Conservation (phyloP, 2,888 invertebrate species). For the Macrophya alboannulata region DNA sequence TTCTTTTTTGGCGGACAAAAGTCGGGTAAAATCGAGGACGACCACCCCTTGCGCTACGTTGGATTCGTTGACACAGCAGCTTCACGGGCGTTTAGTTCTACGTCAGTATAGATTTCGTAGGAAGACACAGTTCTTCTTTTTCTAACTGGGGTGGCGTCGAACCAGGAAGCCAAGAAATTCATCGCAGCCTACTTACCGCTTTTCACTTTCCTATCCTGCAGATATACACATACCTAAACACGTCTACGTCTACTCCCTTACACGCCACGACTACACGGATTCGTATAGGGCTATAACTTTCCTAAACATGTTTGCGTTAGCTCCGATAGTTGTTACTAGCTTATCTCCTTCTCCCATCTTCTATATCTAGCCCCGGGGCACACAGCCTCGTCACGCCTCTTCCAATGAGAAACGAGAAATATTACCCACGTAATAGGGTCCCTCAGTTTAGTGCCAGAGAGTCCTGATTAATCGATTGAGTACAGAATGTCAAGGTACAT, state of each 20-base stretch:
- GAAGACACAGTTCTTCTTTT: conserved; percentile 23
- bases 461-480: conserved; percentile 19
- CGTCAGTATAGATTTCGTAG: conserved; percentile 45
- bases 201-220: conserved; percentile 8
- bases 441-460: conserved; percentile 19
- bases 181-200: not conserved
- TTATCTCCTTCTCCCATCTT: conserved; percentile 42
- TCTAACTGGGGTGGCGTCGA: conserved; percentile 9
- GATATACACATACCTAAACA: not conserved
- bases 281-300: conserved; percentile 33
- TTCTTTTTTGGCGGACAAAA: not conserved
- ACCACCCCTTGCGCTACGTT: conserved; percentile 27
- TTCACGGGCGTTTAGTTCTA: conserved; percentile 52
- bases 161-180: conserved; percentile 44
- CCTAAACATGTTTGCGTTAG: conserved; percentile 46
- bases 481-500: not conserved
- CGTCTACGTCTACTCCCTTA: not conserved
- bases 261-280: not conserved
- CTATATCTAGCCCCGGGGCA: not conserved
- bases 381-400: conserved; percentile 30
- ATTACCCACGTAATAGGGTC: conserved; percentile 16
- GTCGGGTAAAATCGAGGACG: conserved; percentile 24
- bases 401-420: conserved; percentile 42
- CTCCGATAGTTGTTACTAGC: conserved; percentile 38
- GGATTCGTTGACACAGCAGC: conserved; percentile 53